phyloP scores from a whole-genome alignment of 2,113 vertebrate genomes.

The Crotalus viridis region DNA sequence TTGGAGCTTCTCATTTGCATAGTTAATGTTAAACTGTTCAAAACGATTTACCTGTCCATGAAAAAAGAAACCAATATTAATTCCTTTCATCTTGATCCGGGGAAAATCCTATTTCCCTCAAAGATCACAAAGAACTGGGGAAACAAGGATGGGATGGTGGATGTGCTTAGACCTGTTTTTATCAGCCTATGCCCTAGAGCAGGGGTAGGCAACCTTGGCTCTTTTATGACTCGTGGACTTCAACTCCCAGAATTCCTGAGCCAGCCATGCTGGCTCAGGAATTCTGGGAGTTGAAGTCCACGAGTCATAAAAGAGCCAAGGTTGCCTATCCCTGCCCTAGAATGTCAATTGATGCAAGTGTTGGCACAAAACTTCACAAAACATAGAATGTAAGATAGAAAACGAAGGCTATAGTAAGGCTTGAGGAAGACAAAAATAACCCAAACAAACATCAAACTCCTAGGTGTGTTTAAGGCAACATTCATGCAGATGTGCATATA shows the following conservation, averaged over 20 bases:
- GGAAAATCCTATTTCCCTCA: neutral
- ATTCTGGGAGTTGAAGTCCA: too few relatives aligned
- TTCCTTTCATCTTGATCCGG: neutral
- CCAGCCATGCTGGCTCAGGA: too few relatives aligned
- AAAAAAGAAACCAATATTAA: constrained; percentile 42
- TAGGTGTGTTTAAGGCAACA: neutral
- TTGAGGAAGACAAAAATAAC: neutral
- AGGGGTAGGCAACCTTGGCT: too few relatives aligned
- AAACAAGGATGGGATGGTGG: neutral
- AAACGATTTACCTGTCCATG: constrained; percentile 84
- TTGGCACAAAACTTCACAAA: neutral
- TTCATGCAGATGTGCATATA: neutral
- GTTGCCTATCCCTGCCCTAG: neutral
- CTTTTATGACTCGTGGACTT: too few relatives aligned
- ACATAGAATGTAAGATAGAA: neutral
- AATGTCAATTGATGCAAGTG: neutral
- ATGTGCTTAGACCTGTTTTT: neutral
- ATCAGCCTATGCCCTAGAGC: neutral
- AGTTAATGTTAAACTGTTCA: constrained; percentile 94
- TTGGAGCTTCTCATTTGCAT: constrained; percentile 92
- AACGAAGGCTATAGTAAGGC: constrained; percentile 11
- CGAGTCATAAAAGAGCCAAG: too few relatives aligned
- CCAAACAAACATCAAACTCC: neutral
- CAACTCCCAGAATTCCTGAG: too few relatives aligned
- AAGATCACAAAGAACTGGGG: neutral